Conservation (phyloP, 2,888 invertebrate species). For the Gari tellinella region DNA sequence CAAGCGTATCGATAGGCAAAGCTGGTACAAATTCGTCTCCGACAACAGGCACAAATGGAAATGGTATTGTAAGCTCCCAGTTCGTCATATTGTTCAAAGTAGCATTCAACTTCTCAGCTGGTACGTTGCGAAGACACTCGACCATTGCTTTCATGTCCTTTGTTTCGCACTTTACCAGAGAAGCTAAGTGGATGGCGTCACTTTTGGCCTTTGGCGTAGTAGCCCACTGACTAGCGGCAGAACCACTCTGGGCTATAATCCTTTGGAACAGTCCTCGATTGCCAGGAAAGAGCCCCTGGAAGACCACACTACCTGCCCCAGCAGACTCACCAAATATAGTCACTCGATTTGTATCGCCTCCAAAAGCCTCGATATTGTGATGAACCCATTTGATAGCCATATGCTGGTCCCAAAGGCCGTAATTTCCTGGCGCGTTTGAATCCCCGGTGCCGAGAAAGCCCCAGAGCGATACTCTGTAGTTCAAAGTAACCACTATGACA, state of each 20-base stretch:
- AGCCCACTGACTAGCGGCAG: constrained; percentile 85
- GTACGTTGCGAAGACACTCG: too few relatives aligned
- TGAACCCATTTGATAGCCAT: constrained; percentile 90
- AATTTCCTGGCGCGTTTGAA: constrained; percentile 93
- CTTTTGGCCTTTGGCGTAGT: too few relatives aligned
- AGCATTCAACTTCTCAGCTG: too few relatives aligned
- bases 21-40: too few relatives aligned
- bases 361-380: constrained; percentile 81
- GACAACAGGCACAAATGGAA: too few relatives aligned
- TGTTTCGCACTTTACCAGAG: too few relatives aligned
- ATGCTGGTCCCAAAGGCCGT: constrained; percentile 97
- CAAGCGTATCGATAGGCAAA: too few relatives aligned
- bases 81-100: too few relatives aligned
- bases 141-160: too few relatives aligned
- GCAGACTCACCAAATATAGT: constrained; percentile 98
- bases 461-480: constrained; percentile 96
- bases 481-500: constrained; percentile 96
- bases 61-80: too few relatives aligned
- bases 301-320: constrained; percentile 95
- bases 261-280: constrained; percentile 91
- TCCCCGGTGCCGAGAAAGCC: constrained; percentile 86
- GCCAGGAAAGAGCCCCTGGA: constrained; percentile 91
- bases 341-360: constrained; percentile 94
- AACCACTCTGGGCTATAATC: constrained; percentile 97
- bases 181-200: too few relatives aligned